Evolutionary conservation across 92 coral and sea anemone species (phyloP).

Genomic region (Pocillopora meandrina): DNA sequence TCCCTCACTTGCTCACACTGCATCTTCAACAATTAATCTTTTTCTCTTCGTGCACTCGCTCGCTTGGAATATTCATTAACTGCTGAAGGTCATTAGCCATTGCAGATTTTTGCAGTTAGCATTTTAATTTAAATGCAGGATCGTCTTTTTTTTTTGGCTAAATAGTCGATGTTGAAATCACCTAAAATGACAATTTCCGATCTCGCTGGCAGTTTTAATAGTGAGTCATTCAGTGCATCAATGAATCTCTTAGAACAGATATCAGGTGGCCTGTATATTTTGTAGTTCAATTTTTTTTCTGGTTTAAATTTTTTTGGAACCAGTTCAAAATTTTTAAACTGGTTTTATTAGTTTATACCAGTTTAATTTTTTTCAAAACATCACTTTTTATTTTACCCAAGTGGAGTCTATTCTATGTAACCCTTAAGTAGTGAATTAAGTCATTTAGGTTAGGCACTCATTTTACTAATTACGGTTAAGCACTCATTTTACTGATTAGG

Average conservation of each 20-base stretch:
- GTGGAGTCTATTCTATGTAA: too few relatives aligned
- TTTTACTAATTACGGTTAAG: slow-evolving; percentile 14
- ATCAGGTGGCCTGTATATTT: slow-evolving; percentile 18
- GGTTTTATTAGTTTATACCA: too few relatives aligned
- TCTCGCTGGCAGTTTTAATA: slow-evolving; percentile 27
- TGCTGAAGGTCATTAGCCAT: slow-evolving; percentile 23
- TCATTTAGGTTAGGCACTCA: background rate
- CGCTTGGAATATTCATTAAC: slow-evolving; percentile 37
- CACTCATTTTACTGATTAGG: slow-evolving; percentile 1
- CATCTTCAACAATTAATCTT: too few relatives aligned
- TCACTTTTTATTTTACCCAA: too few relatives aligned
- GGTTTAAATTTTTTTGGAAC: too few relatives aligned
- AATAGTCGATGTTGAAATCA: slow-evolving; percentile 32
- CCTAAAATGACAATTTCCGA: slow-evolving; percentile 31
- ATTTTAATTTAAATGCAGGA: slow-evolving; percentile 17
- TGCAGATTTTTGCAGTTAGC: slow-evolving; percentile 24
- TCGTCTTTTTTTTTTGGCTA: slow-evolving; percentile 13
- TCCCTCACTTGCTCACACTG: too few relatives aligned
- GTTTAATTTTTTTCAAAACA: too few relatives aligned
- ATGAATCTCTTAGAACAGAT: slow-evolving; percentile 19
- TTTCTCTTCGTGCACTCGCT: too few relatives aligned
- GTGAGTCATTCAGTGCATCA: slow-evolving; percentile 14
- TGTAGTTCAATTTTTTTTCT: too few relatives aligned
- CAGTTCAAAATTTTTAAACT: too few relatives aligned
- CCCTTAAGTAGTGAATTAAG: background rate